Evolutionary conservation across 2,797 vertebrate species (phyloP), one percentile per base, ranked within the genome.

Genomic region (Eidolon dupreanum): DNA sequence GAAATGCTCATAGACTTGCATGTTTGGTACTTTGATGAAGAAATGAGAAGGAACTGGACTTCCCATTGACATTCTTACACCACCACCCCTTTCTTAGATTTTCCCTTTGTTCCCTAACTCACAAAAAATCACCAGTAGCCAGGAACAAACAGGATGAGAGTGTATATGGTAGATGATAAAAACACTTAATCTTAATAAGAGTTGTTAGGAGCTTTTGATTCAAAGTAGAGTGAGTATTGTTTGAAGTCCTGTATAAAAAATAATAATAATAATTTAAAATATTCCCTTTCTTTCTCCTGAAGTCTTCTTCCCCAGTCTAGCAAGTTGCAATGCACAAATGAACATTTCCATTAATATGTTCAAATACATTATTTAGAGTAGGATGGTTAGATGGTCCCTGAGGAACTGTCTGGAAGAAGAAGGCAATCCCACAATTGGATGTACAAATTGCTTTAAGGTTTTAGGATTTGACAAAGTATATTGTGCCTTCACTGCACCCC

Each of bases 361-460:
- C 46, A 79, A 93, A 89, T 63, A 94, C 9, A 6, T 75, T 66
- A 92, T 93, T 93, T 41, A 49, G 75, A 71, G 41, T 63, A 81
- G 87, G 26, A 93, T 95, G 46, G 46, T 49, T 13, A 49, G 12
- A 74, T 43, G 79, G 63, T 70, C 31, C 78, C 6, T 36, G 77
- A 85, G 90, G 77, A 94, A 63, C 4, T 84, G 89, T 81, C 78
- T 95, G 55, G 31, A 70, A 90, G 51, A 66, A 93, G 90, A 95
- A 71, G 19, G 57, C 82, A 96, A 38, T 11, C 24, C 88, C 90
- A 65, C 96, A 97, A 98, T 93, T 93, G 91, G 92, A 97, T 88
- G 1, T 0, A 63, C 68, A 97, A 95, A 93, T 55, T 96, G 49
- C 85, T 92, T 95, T 91, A 75, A 96, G 88, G 85, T 95, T 97